Evolutionary conservation across 2,797 vertebrate genomes (phyloP), one percentile per base, ranked within the genome.

Genomic region (Anableps anableps): DNA sequence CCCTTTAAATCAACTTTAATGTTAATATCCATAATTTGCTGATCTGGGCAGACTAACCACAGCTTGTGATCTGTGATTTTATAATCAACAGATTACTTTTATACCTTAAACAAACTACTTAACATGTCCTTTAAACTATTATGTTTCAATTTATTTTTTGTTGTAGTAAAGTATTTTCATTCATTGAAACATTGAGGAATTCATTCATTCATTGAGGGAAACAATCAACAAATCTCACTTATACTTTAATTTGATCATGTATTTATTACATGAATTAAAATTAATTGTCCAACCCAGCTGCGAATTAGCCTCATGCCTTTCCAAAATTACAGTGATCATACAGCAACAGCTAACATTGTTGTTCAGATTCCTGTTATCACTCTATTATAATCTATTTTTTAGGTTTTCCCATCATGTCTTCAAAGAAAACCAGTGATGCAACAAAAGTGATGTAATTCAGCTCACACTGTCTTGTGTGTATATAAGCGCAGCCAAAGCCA

Each of bases 391-490:
- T 10, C 11, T 21, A 41, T n/a, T 5, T 43, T 43, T 41, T n/a
- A 14, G 2, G 4, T 53, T 74, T 73, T 23, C 64, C 34, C 64
- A 31, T 19, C 31, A 9, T 36, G 62, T 76, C 74, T 76, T 31
- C 5, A 26, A n/a, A 64, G 66, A 78, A 74, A 80, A 64, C 74
- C 9, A 81, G 83, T 29, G 80, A 85, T 78, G 75, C 16, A 79
- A 85, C 47, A 14, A 75, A 62, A 51, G 14, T 47, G 36, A 90
- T 85, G 19, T 48, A 41, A 88, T 84, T 81, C 75, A 78, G 82
- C 74, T 76, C 74, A 55, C 74, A 78, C 79, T 80, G 66, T 4
- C 50, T 47, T 71, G 48, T 73, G 76, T 74, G 45, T 72, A 75
- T 50, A 75, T 78, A 76, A 29, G 73, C 4, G 1, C 0, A 29